Evolutionary conservation across 2,113 vertebrate genomes (phyloP).

Genomic region (Pelmatolapia mariae): DNA sequence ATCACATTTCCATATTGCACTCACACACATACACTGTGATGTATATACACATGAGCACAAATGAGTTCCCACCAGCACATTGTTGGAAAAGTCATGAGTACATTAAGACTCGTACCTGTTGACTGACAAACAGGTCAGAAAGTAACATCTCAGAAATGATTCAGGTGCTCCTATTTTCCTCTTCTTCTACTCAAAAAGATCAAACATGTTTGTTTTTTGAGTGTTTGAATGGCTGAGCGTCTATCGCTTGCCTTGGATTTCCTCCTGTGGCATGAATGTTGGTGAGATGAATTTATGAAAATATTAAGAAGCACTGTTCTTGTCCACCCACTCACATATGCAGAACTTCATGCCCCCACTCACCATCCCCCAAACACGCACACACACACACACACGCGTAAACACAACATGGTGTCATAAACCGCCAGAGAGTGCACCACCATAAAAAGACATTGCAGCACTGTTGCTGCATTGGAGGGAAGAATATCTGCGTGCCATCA

Average conservation of each 20-base stretch:
- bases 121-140: conserved; percentile 45
- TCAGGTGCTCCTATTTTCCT: not conserved
- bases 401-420: not conserved
- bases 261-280: not conserved
- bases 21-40: not conserved
- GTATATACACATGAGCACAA: not conserved
- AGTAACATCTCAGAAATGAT: not conserved
- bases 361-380: not conserved
- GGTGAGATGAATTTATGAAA: conserved; percentile 22
- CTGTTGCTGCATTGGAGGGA: conserved; percentile 20
- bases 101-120: not conserved
- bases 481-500: not conserved
- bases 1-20: not conserved
- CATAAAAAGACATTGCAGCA: conserved; percentile 29
- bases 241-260: conserved; percentile 1
- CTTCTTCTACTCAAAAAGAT: not conserved
- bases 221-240: not conserved
- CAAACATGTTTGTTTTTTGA: not conserved
- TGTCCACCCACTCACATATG: conserved; percentile 24
- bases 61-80: not conserved
- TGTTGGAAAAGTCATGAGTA: not conserved
- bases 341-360: conserved; percentile 13
- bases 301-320: conserved; percentile 42
- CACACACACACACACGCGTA: not conserved
- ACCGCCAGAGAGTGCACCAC: not conserved